Base-by-base conservation (phyloP, 2,797 vertebrate species). In the Channallabes apus region DNA sequence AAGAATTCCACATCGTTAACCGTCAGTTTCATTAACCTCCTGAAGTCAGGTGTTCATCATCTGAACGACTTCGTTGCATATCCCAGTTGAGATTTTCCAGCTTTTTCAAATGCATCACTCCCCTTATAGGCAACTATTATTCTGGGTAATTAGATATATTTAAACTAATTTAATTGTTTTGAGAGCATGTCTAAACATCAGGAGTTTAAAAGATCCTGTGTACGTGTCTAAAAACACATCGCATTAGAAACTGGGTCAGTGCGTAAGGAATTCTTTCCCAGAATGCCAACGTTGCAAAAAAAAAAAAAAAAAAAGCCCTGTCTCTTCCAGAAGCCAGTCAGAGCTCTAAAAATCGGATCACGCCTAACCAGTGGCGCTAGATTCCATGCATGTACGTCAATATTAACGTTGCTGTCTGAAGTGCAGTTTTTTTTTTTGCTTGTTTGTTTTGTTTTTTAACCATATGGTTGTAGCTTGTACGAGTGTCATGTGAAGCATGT, bases 191-290 rank as follows among this genome's bases (percentile, higher is more conserved):
- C 29, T 59, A 22, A 78, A 59, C 29, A 81, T 68, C 51, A 24
- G 46, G 27, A 51, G 41, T 76, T 35, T 86, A 81, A 18, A 12
- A 58, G 32, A 20, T 22, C 73, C 29, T 65, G 71, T 65, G 38
- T 82, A 29, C 67, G 32, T 82, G 51, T 38, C 61, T 27, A 59
- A 29, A 46, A 64, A 29, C 69, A 64, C 77, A 29, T 71, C 68
- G 80, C 41, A 56, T 67, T 54, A 61, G 35, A 80, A 80, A 61
- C 71, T 82, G 59, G 64, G 59, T 83, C 72, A 85, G 80, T 38
- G 76, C 82, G 59, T 73, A 22, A 61, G 56, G 38, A 83, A 71
- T 72, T 78, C 41, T 68, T 32, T 80, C 20, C n/a, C 76, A 15
- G 15, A 65, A 68, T 76, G 62, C 72, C 71, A 65, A 15, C 14